Conservation (phyloP, 2,797 vertebrate species). For the Cossypha caffra region DNA sequence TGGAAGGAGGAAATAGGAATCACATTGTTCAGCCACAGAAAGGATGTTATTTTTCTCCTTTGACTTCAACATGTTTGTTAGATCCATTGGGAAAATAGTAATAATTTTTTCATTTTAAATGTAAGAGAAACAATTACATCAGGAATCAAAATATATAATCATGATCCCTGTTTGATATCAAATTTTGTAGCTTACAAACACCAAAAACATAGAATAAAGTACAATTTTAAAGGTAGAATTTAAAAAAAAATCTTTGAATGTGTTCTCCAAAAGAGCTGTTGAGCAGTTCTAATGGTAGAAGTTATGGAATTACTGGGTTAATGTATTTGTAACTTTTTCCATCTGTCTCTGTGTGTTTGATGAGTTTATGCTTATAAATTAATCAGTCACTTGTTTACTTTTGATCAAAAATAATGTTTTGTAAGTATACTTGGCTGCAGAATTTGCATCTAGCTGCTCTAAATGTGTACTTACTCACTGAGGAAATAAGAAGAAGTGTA, state of each 20-base stretch:
- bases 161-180: background rate
- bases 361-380: constrained; percentile 34
- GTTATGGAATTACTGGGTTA: background rate
- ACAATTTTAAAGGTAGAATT: background rate
- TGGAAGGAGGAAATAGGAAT: constrained; percentile 22
- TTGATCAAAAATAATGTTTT: constrained; percentile 27
- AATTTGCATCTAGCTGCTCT: constrained; percentile 45
- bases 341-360: background rate
- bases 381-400: constrained; percentile 33
- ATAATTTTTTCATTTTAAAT: background rate
- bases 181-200: background rate
- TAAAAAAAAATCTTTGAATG: background rate
- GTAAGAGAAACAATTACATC: background rate
- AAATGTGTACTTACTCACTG: constrained; percentile 52
- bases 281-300: constrained; percentile 16
- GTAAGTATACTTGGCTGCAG: constrained; percentile 27
- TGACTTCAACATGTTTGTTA: background rate
- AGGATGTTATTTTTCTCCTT: background rate
- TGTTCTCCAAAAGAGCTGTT: constrained; percentile 3
- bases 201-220: background rate
- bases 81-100: background rate
- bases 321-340: constrained; percentile 39
- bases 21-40: background rate
- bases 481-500: background rate
- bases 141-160: background rate